Conservation (phyloP, 2,113 vertebrate genomes). For the Corythoichthys intestinalis region DNA sequence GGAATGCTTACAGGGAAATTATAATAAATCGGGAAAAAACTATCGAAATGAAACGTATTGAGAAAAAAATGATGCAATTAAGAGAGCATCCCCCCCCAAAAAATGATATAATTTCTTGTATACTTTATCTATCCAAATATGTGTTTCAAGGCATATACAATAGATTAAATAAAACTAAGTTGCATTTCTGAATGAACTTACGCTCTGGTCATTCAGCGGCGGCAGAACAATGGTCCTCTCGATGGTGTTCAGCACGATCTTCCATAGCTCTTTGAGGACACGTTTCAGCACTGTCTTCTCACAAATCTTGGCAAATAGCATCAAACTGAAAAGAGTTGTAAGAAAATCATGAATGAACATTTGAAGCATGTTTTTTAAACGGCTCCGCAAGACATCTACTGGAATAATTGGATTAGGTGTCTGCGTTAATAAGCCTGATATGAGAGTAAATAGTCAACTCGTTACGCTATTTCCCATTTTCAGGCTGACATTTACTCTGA, state of each 20-base stretch:
- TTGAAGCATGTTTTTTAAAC: slow-evolving; percentile 7
- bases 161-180: neutral
- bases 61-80: too few species aligned
- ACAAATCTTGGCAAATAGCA: slow-evolving; percentile 94
- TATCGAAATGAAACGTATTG: too few species aligned
- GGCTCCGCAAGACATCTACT: slow-evolving; percentile 16
- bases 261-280: slow-evolving; percentile 95
- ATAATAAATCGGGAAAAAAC: too few species aligned
- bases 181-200: slow-evolving; percentile 68
- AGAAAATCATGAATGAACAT: slow-evolving; percentile 21
- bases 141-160: too few species aligned
- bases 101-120: too few species aligned
- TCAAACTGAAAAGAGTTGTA: slow-evolving; percentile 79
- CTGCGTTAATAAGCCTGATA: neutral
- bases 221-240: slow-evolving; percentile 94
- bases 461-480: neutral
- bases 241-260: slow-evolving; percentile 90
- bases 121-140: too few species aligned
- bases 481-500: slow-evolving; percentile 1
- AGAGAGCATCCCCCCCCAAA: too few species aligned
- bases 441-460: neutral
- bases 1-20: too few species aligned
- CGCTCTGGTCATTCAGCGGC: slow-evolving; percentile 88
- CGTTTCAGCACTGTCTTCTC: slow-evolving; percentile 97
- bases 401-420: slow-evolving; percentile 24